Conservation (phyloP, 2,888 invertebrate species). For the Hemaris fuciformis region DNA sequence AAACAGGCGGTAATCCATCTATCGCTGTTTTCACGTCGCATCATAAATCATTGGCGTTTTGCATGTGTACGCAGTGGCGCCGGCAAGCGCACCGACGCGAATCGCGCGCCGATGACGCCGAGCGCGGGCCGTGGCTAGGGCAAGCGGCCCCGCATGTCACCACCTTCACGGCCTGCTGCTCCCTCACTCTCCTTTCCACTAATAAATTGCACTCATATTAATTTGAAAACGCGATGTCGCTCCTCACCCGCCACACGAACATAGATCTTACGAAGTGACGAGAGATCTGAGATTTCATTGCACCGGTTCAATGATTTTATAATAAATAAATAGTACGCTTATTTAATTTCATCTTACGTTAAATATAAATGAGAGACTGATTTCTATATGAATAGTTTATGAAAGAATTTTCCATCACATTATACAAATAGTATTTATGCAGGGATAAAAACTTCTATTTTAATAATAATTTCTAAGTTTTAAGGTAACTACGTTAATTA, state of each 20-base stretch:
- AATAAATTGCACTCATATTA: conserved; percentile 23
- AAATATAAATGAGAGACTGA: too few relatives aligned
- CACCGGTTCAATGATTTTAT: not conserved
- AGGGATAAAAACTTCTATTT: too few relatives aligned
- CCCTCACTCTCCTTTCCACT: conserved; percentile 32
- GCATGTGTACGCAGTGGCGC: conserved; percentile 26
- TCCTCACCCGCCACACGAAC: not conserved
- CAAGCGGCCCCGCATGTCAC: conserved; percentile 38
- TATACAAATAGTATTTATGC: not conserved
- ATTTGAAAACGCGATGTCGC: not conserved
- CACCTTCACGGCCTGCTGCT: conserved; percentile 56
- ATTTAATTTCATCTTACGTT: not conserved
- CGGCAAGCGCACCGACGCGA: conserved; percentile 22
- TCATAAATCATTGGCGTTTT: conserved; percentile 31
- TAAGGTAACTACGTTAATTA: too few relatives aligned
- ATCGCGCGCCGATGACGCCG: conserved; percentile 25
- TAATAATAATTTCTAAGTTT: too few relatives aligned
- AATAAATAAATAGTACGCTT: not conserved
- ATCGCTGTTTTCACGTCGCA: conserved; percentile 22
- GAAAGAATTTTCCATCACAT: not conserved
- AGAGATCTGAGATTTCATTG: not conserved
- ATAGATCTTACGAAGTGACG: not conserved
- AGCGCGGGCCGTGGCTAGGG: not conserved
- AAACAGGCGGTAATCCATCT: conserved; percentile 9
- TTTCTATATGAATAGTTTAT: too few relatives aligned